Conservation (phyloP, 2,888 invertebrate genomes). For the Branchipolynoe longqiensis region DNA sequence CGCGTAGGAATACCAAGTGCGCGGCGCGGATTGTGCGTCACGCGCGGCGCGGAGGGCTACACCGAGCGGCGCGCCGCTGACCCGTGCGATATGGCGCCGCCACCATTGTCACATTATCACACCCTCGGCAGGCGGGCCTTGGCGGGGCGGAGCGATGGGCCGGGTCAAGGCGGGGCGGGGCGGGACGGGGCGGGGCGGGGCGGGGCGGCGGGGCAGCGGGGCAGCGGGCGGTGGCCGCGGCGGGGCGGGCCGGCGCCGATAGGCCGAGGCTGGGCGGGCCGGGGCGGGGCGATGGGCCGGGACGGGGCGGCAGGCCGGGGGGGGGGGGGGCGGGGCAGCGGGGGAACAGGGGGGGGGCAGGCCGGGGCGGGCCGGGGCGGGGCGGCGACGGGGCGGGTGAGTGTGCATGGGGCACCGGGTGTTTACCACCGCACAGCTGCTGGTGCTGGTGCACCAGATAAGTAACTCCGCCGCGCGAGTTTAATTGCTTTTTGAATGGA, state of each 20-base stretch:
- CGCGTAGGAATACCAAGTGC: slow-evolving; percentile 29
- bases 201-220: no score
- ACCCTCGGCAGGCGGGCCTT: neutral
- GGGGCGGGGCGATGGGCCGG: no score
- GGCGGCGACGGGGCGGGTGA: no score
- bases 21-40: slow-evolving; percentile 42
- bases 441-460: slow-evolving; percentile 37
- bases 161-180: neutral
- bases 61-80: neutral
- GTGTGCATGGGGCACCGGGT: no score
- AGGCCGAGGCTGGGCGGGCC: no score
- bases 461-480: slow-evolving; percentile 36
- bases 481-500: slow-evolving; percentile 56
- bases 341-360: neutral
- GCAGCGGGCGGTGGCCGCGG: neutral
- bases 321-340: neutral
- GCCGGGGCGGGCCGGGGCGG: no score
- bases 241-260: neutral
- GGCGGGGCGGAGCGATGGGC: neutral
- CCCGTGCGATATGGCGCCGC: slow-evolving; percentile 43
- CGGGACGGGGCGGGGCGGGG: no score
- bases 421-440: neutral
- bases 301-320: no score
- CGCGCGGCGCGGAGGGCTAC: neutral
- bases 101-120: slow-evolving; percentile 49